A percentile compares a stretch with the other conserved stretches of the same genome.
Conservation (phyloP, 2,113 vertebrate genomes). For the Salminus brasiliensis region DNA sequence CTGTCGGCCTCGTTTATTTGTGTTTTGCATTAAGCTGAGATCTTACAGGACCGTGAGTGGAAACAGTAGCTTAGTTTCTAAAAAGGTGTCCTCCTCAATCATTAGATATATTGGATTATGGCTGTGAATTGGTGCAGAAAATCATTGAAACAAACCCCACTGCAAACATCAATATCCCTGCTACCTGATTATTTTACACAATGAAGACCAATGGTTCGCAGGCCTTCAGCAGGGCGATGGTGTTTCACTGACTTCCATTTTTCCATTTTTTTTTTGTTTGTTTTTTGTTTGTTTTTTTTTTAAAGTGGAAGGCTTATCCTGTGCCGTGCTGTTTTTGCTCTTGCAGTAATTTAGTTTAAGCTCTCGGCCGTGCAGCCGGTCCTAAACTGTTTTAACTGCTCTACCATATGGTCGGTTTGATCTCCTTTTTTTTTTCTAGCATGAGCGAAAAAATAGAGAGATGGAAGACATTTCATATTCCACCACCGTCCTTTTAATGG, state of each 20-base stretch:
- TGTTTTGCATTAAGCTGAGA: neutral
- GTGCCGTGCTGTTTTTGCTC: neutral
- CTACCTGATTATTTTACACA: conserved; percentile 8
- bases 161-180: conserved; percentile 29
- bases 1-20: neutral
- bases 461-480: conserved; percentile 58
- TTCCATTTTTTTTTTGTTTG: neutral
- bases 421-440: conserved; percentile 52
- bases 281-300: neutral
- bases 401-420: conserved; percentile 62
- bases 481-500: conserved; percentile 50
- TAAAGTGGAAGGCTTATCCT: neutral
- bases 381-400: conserved; percentile 53
- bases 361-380: conserved; percentile 50
- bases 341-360: conserved; percentile 50
- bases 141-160: conserved; percentile 33
- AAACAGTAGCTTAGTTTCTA: neutral
- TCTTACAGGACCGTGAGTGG: neutral
- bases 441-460: conserved; percentile 34
- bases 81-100: neutral
- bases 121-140: neutral
- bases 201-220: neutral
- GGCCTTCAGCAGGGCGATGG: neutral
- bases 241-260: neutral
- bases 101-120: neutral